Conservation (phyloP, 2,888 invertebrate genomes). For the Eupithecia dodoneata region DNA sequence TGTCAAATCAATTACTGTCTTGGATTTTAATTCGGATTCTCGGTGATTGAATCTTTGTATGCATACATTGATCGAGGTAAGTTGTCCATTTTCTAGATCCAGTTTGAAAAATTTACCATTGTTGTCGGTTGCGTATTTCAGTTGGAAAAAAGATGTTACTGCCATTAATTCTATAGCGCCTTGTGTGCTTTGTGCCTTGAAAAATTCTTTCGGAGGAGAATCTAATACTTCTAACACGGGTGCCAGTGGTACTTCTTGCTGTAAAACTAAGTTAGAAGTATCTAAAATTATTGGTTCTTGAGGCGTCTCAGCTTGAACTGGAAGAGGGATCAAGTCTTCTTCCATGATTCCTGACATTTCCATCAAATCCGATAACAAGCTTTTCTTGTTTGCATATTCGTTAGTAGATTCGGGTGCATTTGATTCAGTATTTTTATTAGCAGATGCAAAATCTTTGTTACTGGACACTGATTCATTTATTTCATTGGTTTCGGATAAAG, state of each 20-base stretch:
- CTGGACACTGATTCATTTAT: neutral
- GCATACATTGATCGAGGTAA: conserved; percentile 67
- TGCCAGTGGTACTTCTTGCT: conserved; percentile 8
- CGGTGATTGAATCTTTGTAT: conserved; percentile 55
- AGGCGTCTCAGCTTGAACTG: conserved; percentile 17
- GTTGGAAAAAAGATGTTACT: conserved; percentile 62
- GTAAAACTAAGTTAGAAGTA: conserved; percentile 24
- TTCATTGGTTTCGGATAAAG: neutral
- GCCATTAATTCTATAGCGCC: conserved; percentile 47
- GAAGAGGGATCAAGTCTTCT: conserved; percentile 57
- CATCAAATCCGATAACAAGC: conserved; percentile 77
- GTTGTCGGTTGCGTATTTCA: conserved; percentile 64
- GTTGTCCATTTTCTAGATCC: conserved; percentile 59
- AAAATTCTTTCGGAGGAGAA: conserved; percentile 1
- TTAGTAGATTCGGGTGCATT: neutral
- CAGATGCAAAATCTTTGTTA: neutral
- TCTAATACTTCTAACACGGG: conserved; percentile 12
- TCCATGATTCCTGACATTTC: conserved; percentile 77
- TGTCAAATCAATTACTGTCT: conserved; percentile 66
- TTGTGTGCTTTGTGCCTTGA: conserved; percentile 24
- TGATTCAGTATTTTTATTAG: neutral
- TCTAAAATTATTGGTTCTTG: conserved; percentile 27
- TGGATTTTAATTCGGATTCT: conserved; percentile 22
- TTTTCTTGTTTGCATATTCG: conserved; percentile 54
- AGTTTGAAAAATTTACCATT: conserved; percentile 68